These are phyloP conservation scores for Elgonia sp. DNA, from an alignment of 2,888 invertebrate genomes.

Conservation along the genomic window DNA sequence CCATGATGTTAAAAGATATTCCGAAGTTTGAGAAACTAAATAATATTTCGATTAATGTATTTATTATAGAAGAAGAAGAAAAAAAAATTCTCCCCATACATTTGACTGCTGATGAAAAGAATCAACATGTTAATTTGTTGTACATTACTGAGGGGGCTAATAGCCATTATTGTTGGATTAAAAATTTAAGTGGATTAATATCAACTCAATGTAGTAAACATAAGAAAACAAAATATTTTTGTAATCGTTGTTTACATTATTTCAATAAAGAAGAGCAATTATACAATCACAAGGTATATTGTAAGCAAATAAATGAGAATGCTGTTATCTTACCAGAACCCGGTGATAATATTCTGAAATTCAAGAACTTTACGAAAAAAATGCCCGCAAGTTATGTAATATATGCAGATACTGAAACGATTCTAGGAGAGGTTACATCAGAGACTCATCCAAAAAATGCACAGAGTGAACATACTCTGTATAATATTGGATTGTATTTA, in stretches of 20 bases:
- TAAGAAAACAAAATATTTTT: neutral
- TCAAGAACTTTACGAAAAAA: neutral
- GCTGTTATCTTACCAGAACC: neutral
- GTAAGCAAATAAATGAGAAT: neutral
- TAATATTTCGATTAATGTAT: conserved; percentile 36
- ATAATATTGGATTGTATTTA: conserved; percentile 8
- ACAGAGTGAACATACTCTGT: neutral
- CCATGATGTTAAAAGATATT: conserved; percentile 26
- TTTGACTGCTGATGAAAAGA: conserved; percentile 7
- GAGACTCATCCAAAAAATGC: neutral
- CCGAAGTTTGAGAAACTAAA: conserved; percentile 63
- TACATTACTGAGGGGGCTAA: too few species aligned
- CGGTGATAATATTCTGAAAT: neutral
- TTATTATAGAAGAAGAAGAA: neutral
- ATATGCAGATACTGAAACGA: neutral
- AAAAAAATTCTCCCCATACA: neutral
- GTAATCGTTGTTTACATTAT: neutral
- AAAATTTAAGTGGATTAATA: neutral
- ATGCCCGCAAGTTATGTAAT: neutral
- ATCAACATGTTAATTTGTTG: conserved; percentile 18
- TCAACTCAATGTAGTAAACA: too few species aligned
- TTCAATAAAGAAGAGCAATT: neutral
- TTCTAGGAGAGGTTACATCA: neutral
- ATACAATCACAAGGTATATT: neutral
- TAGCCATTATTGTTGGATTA: neutral